Evolutionary conservation across 2,888 invertebrate genomes (phyloP).

Genomic region (Lithophane semibrunnea): DNA sequence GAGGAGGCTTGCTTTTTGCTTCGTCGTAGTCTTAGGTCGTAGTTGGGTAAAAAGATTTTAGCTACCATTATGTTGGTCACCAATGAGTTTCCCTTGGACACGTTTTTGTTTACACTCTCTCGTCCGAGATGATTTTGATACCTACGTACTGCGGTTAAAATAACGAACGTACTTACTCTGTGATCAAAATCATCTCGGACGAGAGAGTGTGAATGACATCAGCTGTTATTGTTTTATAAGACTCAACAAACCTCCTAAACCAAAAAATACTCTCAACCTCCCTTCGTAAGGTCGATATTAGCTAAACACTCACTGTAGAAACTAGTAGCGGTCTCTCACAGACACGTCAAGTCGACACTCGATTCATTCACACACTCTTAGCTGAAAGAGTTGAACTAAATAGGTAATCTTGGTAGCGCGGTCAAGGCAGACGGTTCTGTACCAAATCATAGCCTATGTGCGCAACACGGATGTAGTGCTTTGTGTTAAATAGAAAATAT

Average conservation of each 20-base stretch:
- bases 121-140: too few species aligned
- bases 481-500: constrained; percentile 38
- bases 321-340: constrained; percentile 3
- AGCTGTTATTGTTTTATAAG: constrained; percentile 38
- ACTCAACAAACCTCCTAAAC: not conserved
- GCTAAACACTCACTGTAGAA: constrained; percentile 13
- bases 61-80: not conserved
- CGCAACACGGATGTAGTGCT: constrained; percentile 42
- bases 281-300: constrained; percentile 14
- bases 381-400: constrained; percentile 48
- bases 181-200: not conserved
- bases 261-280: constrained; percentile 26
- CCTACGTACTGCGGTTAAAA: too few species aligned
- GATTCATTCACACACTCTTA: constrained; percentile 15
- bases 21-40: too few species aligned
- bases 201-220: constrained; percentile 44
- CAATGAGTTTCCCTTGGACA: not conserved
- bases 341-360: constrained; percentile 8
- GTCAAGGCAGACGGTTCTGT: constrained; percentile 60
- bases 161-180: too few species aligned
- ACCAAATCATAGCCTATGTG: constrained; percentile 40
- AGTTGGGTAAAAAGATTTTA: not conserved
- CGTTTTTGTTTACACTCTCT: too few species aligned
- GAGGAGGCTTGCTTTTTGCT: too few species aligned
- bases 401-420: constrained; percentile 56